phyloP scores from a whole-genome alignment of 2,888 invertebrate genomes.

The Epirrhoe alternata region DNA sequence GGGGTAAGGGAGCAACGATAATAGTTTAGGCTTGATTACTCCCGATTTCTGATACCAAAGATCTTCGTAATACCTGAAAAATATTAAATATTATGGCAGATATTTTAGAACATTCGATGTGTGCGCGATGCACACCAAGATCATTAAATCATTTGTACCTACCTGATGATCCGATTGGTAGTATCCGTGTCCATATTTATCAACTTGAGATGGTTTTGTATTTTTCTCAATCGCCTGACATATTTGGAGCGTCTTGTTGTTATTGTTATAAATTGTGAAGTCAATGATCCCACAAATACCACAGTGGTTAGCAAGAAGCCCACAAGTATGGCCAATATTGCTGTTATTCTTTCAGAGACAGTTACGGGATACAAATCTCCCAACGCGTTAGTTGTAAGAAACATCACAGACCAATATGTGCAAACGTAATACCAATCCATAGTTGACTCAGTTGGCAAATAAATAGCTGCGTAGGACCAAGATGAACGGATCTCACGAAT shows the following conservation, averaged over 20 bases:
- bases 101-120: slow-evolving; percentile 3
- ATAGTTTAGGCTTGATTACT: slow-evolving; percentile 73
- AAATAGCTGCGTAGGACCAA: slow-evolving; percentile 70
- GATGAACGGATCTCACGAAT: slow-evolving; percentile 66
- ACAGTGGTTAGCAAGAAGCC: slow-evolving; percentile 79
- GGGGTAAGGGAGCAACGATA: slow-evolving; percentile 74
- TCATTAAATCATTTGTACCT: slow-evolving; percentile 30
- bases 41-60: slow-evolving; percentile 83
- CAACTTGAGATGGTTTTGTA: slow-evolving; percentile 72
- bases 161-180: slow-evolving; percentile 74
- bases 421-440: slow-evolving; percentile 79
- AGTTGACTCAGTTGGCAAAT: slow-evolving; percentile 69
- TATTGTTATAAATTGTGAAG: slow-evolving; percentile 80
- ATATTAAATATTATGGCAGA: slow-evolving; percentile 24
- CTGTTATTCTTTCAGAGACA: slow-evolving; percentile 69
- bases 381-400: slow-evolving; percentile 76
- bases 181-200: slow-evolving; percentile 75
- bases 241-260: slow-evolving; percentile 77
- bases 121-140: too few relatives aligned
- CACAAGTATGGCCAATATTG: slow-evolving; percentile 67
- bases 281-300: slow-evolving; percentile 81
- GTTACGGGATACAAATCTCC: slow-evolving; percentile 79
- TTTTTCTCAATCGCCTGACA: slow-evolving; percentile 72
- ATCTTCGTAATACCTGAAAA: slow-evolving; percentile 77
- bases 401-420: slow-evolving; percentile 78